Conservation (phyloP, 2,113 vertebrate genomes). For the Nesospiza acunhae region DNA sequence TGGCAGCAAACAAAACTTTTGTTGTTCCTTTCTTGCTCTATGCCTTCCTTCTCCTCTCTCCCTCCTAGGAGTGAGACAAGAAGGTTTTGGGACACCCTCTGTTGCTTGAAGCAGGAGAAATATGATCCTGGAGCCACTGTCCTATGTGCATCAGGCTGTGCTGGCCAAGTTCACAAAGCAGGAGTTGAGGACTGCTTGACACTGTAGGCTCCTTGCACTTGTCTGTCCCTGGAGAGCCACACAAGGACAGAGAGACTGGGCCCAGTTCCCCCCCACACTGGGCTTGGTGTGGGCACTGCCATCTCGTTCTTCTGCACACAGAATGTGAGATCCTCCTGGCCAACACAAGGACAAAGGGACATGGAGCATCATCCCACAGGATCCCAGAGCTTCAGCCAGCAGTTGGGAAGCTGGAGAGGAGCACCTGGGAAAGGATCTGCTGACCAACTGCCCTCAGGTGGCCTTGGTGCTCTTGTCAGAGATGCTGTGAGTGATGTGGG, state of each 20-base stretch:
- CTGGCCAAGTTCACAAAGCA: background rate
- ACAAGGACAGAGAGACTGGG: background rate
- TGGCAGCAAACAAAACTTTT: background rate
- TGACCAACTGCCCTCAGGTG: background rate
- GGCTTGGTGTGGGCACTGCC: background rate
- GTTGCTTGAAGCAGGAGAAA: background rate
- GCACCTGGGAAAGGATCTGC: background rate
- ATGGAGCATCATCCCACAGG: rapidly evolving
- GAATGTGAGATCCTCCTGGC: background rate
- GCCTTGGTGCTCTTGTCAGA: background rate
- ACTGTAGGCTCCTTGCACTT: background rate
- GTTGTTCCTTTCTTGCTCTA: background rate
- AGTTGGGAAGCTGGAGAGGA: background rate
- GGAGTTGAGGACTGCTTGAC: background rate
- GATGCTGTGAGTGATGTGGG: background rate
- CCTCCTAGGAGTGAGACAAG: background rate
- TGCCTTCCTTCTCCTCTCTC: background rate
- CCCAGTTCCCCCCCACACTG: background rate
- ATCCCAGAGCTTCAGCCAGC: background rate
- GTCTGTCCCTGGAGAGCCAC: background rate
- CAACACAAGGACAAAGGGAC: background rate
- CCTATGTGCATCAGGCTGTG: rapidly evolving
- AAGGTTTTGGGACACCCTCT: background rate
- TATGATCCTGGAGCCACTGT: rapidly evolving
- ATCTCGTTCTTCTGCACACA: background rate